These are phyloP conservation scores for Pegoplata infirma DNA, from an alignment of 2,888 invertebrate species.

Conservation along the genomic window DNA sequence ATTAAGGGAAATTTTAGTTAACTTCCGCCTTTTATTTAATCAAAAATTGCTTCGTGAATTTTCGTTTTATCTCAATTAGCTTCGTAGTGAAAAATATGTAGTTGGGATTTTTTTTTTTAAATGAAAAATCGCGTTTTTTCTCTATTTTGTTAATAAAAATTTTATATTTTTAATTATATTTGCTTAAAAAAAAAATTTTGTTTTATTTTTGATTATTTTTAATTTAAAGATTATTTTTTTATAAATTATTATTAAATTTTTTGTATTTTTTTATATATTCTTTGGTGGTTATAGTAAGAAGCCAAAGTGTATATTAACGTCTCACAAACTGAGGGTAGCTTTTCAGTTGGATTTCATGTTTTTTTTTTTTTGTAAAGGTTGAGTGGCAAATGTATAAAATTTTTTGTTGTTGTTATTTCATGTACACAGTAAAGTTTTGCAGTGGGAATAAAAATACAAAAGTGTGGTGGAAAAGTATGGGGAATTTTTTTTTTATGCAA, in stretches of 20 bases:
- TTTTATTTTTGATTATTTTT: conserved; percentile 19
- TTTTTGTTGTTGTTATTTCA: conserved; percentile 11
- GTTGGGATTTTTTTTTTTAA: conserved; percentile 24
- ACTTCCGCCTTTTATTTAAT: conserved; percentile 54
- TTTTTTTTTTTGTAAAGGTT: conserved; percentile 51
- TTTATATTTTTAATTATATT: conserved; percentile 34
- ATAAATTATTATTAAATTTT: conserved; percentile 23
- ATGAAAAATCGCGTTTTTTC: conserved; percentile 9
- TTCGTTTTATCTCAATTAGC: conserved; percentile 53
- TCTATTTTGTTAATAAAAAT: conserved; percentile 6
- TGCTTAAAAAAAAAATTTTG: conserved; percentile 22
- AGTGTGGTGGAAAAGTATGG: neutral
- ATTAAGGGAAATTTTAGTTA: conserved; percentile 24
- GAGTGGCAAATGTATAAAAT: conserved; percentile 51
- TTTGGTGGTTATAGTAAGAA: conserved; percentile 77
- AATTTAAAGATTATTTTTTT: conserved; percentile 15
- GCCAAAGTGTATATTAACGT: conserved; percentile 78
- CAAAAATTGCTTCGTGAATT: conserved; percentile 55
- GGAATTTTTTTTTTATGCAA: too few relatives aligned
- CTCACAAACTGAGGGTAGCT: conserved; percentile 74
- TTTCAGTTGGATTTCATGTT: conserved; percentile 64
- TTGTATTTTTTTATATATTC: conserved; percentile 53
- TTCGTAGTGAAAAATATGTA: conserved; percentile 44
- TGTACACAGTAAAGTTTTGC: conserved; percentile 36
- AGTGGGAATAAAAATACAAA: conserved; percentile 14